Evolutionary conservation across 2,113 vertebrate species (phyloP), one percentile per base, ranked within the genome.

Genomic region (Phalacrocorax aristotelis): DNA sequence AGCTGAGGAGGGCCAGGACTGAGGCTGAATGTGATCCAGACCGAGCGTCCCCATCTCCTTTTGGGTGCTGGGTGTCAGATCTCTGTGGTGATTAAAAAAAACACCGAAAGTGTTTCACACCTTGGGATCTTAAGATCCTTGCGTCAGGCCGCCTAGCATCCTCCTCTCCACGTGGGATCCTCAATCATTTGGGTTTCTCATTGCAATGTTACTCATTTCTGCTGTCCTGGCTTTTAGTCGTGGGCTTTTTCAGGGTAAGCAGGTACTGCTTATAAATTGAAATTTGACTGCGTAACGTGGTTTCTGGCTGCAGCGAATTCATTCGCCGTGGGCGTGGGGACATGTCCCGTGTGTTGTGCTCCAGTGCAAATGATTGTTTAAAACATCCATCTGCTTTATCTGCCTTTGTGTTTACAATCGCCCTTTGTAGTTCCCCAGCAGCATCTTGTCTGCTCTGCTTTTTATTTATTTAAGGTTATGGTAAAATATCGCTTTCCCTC

Each of bases 401-500:
- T 90, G 92, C 90, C 36, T 9, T 48, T 55, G 48, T 93, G 94
- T 95, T 96, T 96, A 86, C 95, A 83, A 8, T 64, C 34, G 44
- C 71, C 75, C 68, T 96, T 93, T 93, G 91, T 80, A 86, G 86
- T 92, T 95, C 91, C 91, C 93, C 14, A 9, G 95, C 96, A 93
- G 94, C 80, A 83, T 95, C 89, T 92, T 27, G 27, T 72, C 74
- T 74, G 71, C 57, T 69, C 58, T 72, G 92, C 57, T 83, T 60
- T 29, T 61, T 90, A 83, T 96, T 97, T 95, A 54, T 88, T 90
- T 79, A 69, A 92, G 54, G 66, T 92, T 90, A 64, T 52, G 88
- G 76, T 90, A 79, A 93, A 92, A 93, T 60, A 76, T 62, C 42
- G 61, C 51, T 61, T 83, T 77, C 2, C 0, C 87, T 18, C 40